Evolutionary conservation across 2,888 invertebrate species (phyloP), one percentile per base, ranked within the genome.

Genomic region (Trisateles emortualis): DNA sequence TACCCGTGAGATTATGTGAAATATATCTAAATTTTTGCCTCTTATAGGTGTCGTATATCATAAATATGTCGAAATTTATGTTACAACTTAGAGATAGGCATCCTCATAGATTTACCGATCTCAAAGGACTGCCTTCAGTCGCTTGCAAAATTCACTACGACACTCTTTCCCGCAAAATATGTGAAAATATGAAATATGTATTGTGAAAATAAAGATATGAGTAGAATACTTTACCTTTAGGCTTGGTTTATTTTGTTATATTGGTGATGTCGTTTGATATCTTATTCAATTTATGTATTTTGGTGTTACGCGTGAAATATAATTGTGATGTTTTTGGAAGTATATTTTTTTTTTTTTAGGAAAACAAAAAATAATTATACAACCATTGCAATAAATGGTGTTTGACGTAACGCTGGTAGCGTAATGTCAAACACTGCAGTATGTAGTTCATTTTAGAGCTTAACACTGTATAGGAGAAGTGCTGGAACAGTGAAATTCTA

Each of bases 131-230:
- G 5, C 45, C 54, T 51, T 52, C 39, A 42, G 62, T 56, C 54
- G 39, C 59, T 62, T 48, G 33, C 52, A 55, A 72, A 66, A 72
- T 64, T 69, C 50, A 51, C 52, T 63, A 53, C 49, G 54, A 56
- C 52, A 68, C 50, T 52, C 40, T 24, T 44, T 51, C 38, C 52
- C 52, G 48, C 56, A 53, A 61, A 71, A 71, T 68, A 57, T 68
- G 53, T 55, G 49, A 53, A 52, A 68, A 64, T 60, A 53, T 63
- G 58, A 61, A 68, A 64, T 64, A 68, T 68, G 59, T 57, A 51
- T 65, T 55, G 62, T 53, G 45, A 36, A 47, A 47, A 49, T 52
- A 52, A 66, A 68, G 59, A 66, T 66, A 58, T 49, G 48, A 43
- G 42, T 45, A 46, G 61, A 45, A 56, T 50, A 63, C 51, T 69